These are phyloP conservation scores for Eunapius fragilis DNA, from an alignment of 37 sponge, comb jelly and placozoan genomes.

Conservation along the genomic window DNA sequence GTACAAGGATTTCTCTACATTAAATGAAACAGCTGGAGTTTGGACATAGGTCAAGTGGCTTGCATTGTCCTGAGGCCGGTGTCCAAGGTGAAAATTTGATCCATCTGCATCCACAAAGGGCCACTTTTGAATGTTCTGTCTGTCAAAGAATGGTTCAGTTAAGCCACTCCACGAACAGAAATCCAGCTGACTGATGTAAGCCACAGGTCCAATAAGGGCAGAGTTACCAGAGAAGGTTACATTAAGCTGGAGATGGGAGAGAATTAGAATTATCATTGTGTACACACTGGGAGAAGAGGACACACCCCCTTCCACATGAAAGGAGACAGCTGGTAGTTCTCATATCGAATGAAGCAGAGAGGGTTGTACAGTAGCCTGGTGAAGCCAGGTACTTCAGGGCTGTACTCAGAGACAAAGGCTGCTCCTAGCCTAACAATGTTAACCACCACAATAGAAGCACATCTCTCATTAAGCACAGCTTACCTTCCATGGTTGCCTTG, in stretches of 20 bases:
- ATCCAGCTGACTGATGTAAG: slow-evolving; percentile 12
- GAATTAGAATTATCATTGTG: background rate
- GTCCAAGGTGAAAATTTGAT: background rate
- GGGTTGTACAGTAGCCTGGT: slow-evolving; percentile 42
- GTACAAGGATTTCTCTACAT: background rate
- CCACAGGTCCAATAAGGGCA: slow-evolving; percentile 18
- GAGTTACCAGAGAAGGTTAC: slow-evolving; percentile 34
- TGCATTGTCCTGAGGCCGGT: background rate
- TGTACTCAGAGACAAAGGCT: slow-evolving; percentile 21
- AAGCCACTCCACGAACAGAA: slow-evolving; percentile 16
- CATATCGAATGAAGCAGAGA: slow-evolving; percentile 48
- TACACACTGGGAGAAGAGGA: background rate
- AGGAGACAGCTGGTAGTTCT: slow-evolving; percentile 19
- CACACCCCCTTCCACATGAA: slow-evolving; percentile 25
- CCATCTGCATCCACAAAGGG: slow-evolving; percentile 11
- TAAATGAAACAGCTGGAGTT: background rate
- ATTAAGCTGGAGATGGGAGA: slow-evolving; percentile 2
- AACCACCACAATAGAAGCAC: no score
- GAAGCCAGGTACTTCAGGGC: background rate
- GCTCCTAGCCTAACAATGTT: slow-evolving; percentile 35
- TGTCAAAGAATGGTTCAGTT: slow-evolving; percentile 17
- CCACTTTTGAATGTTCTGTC: slow-evolving; percentile 9
- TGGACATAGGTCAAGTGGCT: background rate
- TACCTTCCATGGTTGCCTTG: background rate
- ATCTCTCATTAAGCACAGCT: no score